These are phyloP conservation scores for Pemphredon lugubris DNA, from an alignment of 2,888 invertebrate genomes.

Conservation along the genomic window DNA sequence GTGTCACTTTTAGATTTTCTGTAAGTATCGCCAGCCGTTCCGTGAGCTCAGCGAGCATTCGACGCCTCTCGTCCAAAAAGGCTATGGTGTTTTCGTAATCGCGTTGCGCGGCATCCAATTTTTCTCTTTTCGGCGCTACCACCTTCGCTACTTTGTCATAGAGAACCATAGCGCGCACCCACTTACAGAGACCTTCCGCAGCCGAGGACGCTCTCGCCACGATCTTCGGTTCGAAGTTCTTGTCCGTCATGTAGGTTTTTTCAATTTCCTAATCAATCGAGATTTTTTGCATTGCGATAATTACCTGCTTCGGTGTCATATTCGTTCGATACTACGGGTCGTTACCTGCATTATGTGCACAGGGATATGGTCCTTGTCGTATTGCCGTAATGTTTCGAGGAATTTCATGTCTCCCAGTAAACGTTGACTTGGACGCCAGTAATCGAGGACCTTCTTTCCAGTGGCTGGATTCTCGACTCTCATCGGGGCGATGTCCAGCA, in stretches of 20 bases:
- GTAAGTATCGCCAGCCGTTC: conserved; percentile 83
- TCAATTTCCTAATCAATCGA: conserved; percentile 79
- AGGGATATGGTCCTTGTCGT: conserved; percentile 87
- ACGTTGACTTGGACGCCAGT: conserved; percentile 87
- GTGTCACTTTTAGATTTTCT: conserved; percentile 80
- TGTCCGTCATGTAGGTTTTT: conserved; percentile 85
- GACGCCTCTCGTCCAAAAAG: conserved; percentile 85
- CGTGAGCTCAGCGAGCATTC: conserved; percentile 84
- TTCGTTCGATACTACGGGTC: not conserved
- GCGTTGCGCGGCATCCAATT: conserved; percentile 85
- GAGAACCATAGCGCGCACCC: conserved; percentile 89
- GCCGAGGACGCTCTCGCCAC: conserved; percentile 89
- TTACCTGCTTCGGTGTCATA: not conserved
- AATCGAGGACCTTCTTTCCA: conserved; percentile 83
- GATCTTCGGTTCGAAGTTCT: conserved; percentile 85
- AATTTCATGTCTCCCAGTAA: conserved; percentile 87
- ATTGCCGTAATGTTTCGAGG: conserved; percentile 85
- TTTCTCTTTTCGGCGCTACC: conserved; percentile 87
- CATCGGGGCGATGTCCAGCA: conserved; percentile 83
- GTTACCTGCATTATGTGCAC: conserved; percentile 82
- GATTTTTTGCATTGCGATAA: not conserved
- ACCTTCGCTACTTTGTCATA: conserved; percentile 87
- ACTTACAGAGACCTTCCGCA: conserved; percentile 88
- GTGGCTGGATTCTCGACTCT: conserved; percentile 80
- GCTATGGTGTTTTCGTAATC: conserved; percentile 85